Percentiles rank a stretch among this genome's conserved stretches.
These are phyloP conservation scores for cat (Felis catus) DNA, from an alignment of 2,113 vertebrate species.

Conservation along the genomic window DNA sequence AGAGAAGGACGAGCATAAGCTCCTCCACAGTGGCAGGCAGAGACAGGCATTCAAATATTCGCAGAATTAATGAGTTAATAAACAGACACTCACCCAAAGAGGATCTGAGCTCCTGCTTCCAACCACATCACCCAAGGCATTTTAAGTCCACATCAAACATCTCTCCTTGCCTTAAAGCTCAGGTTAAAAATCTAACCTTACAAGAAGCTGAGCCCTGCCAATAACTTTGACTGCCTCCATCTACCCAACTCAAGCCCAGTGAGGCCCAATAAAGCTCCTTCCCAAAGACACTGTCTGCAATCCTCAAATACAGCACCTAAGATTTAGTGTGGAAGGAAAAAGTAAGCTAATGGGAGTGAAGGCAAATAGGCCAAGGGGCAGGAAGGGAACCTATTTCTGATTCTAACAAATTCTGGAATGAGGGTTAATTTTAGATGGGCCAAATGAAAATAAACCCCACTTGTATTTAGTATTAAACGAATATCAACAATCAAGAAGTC, in stretches of 20 bases:
- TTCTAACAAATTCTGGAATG: neutral
- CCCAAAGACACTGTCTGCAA: neutral
- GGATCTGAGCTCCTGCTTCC: neutral
- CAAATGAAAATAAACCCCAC: constrained; percentile 18
- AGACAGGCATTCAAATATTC: constrained; percentile 8
- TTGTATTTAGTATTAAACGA: constrained; percentile 2
- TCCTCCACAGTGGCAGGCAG: neutral
- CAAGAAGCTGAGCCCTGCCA: neutral
- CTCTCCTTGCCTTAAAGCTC: constrained; percentile 23
- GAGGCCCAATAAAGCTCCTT: neutral
- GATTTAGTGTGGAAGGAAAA: neutral
- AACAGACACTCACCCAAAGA: neutral
- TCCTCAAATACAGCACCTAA: neutral
- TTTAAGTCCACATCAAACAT: constrained; percentile 30
- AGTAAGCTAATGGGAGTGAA: neutral
- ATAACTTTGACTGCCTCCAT: neutral
- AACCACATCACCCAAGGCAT: neutral
- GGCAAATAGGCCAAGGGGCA: neutral
- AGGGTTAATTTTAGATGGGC: neutral
- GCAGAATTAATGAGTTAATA: constrained; percentile 33
- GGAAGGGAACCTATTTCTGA: neutral
- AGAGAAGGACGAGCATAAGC: neutral
- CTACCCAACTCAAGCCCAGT: neutral
- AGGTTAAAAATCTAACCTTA: constrained; percentile 19
- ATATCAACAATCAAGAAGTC: neutral